phyloP scores from a whole-genome alignment of 2,113 vertebrate genomes.

The Seriola dumerili region DNA sequence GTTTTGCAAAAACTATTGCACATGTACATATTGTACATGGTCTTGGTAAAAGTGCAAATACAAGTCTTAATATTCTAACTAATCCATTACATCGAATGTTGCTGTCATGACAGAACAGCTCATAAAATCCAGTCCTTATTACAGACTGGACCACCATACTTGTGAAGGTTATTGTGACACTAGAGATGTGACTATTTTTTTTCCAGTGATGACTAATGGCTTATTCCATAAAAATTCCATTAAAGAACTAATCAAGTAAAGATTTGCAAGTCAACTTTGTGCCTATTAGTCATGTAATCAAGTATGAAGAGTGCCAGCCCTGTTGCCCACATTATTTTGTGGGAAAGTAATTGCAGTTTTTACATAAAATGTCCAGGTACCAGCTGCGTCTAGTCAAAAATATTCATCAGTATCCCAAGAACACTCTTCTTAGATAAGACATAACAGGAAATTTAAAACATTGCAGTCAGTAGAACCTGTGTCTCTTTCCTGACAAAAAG shows the following conservation, averaged over 20 bases:
- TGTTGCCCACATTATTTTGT: background rate
- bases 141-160: background rate
- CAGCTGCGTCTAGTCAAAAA: background rate
- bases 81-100: background rate
- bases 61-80: background rate
- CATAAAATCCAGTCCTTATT: background rate
- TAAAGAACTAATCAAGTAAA: background rate
- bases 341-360: background rate
- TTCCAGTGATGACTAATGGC: background rate
- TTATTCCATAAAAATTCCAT: background rate
- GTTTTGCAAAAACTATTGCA: background rate
- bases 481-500: conserved; percentile 19
- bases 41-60: background rate
- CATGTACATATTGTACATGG: background rate
- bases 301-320: too few species aligned
- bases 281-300: conserved; percentile 19
- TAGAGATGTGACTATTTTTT: background rate
- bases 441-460: background rate
- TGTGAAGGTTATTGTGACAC: background rate
- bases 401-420: background rate
- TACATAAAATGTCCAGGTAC: background rate
- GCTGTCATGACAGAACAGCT: background rate
- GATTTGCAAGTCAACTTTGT: background rate
- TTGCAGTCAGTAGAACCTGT: conserved; percentile 29
- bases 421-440: background rate